A percentile compares a stretch with the other conserved stretches of the same genome.
Conservation (phyloP, 2,797 vertebrate species). For the Liasis olivaceus region DNA sequence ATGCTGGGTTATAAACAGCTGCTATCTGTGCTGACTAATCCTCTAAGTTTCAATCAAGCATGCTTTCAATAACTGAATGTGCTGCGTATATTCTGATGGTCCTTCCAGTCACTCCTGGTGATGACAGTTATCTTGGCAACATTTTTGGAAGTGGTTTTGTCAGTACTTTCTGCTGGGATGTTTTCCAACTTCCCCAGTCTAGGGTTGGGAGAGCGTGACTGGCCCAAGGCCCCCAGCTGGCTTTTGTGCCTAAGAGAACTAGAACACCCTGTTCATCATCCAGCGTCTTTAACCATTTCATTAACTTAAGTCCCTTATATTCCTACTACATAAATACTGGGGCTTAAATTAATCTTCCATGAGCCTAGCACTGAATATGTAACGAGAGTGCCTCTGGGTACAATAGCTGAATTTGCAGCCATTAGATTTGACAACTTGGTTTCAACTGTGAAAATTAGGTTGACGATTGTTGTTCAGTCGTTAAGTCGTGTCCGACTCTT, state of each 20-base stretch:
- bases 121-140: not conserved
- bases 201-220: not conserved
- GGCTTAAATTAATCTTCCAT: not conserved
- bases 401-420: not conserved
- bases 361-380: not conserved
- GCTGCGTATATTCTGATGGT: not conserved
- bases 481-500: too few relatives aligned
- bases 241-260: not conserved
- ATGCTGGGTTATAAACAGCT: not conserved
- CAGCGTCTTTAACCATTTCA: not conserved
- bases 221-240: not conserved
- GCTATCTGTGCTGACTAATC: not conserved
- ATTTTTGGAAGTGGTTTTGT: not conserved
- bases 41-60: not conserved
- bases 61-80: not conserved
- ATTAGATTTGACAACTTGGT: not conserved
- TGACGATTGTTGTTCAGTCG: not conserved
- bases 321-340: not conserved
- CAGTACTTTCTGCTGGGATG: not conserved
- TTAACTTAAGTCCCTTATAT: not conserved
- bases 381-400: not conserved
- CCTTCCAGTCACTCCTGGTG: not conserved
- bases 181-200: not conserved
- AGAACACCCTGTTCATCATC: not conserved
- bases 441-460: not conserved